These are phyloP conservation scores for Leguminivora glycinivorella DNA, from an alignment of 1,140 invertebrate species.

Conservation along the genomic window DNA sequence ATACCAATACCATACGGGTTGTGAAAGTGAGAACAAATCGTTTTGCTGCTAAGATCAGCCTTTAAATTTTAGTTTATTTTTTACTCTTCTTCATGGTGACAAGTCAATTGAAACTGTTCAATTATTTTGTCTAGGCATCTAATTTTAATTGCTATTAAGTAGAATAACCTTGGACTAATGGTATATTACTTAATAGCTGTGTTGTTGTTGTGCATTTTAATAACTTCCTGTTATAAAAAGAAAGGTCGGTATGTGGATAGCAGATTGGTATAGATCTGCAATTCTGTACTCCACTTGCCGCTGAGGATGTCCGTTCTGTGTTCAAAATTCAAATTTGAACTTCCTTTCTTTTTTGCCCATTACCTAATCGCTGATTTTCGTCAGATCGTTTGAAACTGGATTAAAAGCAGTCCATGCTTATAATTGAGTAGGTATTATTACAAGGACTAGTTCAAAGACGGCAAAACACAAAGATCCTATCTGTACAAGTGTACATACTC, in stretches of 20 bases:
- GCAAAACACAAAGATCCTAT: no score
- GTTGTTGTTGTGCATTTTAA: neutral
- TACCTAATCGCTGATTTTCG: no score
- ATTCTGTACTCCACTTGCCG: no score
- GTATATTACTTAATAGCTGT: slow-evolving; percentile 6
- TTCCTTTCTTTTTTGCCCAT: no score
- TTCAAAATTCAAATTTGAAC: no score
- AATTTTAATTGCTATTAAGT: neutral
- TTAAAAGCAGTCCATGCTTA: no score
- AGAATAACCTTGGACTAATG: neutral
- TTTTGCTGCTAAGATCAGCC: slow-evolving; percentile 20
- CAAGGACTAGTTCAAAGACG: no score
- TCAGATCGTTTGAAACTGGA: no score
- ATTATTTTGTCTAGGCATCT: neutral
- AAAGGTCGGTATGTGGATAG: neutral
- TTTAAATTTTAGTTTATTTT: neutral
- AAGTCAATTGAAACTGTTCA: neutral
- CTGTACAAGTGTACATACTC: no score
- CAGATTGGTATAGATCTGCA: no score
- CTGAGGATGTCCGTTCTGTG: no score
- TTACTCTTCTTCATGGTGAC: neutral
- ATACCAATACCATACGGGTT: neutral
- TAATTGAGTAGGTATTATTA: no score
- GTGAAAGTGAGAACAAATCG: slow-evolving; percentile 23
- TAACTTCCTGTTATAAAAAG: slow-evolving; percentile 1